Conservation (phyloP, 2,797 vertebrate genomes). For the Vespertilio murinus region DNA sequence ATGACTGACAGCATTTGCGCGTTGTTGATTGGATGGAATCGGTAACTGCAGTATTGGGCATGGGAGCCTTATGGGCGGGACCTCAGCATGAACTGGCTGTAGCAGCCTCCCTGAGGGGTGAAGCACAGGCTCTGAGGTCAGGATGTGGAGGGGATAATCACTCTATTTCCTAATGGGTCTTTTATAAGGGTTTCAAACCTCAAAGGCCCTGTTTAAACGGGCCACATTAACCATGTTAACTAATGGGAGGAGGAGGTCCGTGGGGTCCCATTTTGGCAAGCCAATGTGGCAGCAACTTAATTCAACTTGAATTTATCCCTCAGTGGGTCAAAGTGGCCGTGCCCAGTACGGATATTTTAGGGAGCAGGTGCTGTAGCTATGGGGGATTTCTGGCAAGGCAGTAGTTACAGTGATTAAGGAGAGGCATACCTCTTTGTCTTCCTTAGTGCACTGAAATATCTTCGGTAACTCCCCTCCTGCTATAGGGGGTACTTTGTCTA, state of each 20-base stretch:
- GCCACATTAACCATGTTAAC: conserved; percentile 45
- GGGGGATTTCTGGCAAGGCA: not conserved
- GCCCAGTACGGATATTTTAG: not conserved
- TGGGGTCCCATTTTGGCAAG: conserved; percentile 1
- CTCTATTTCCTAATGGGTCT: conserved; percentile 47
- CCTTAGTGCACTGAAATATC: not conserved
- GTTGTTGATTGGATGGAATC: not conserved
- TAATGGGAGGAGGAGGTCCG: not conserved
- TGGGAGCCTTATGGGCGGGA: not conserved
- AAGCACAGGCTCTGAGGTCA: conserved; percentile 1
- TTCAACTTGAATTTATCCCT: conserved; percentile 43
- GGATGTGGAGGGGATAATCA: not conserved
- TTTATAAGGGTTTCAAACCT: conserved; percentile 3
- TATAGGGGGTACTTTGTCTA: not conserved
- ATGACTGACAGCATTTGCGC: not conserved
- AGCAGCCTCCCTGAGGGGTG: not conserved
- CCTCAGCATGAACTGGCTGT: not conserved
- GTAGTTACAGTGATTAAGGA: not conserved
- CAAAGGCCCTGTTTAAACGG: conserved; percentile 11
- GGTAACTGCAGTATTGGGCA: not conserved
- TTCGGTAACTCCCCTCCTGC: not conserved
- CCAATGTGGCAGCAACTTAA: conserved; percentile 19
- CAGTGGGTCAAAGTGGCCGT: not conserved
- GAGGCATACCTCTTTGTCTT: not conserved
- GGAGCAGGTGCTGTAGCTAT: not conserved